Evolutionary conservation across 1,140 invertebrate species (phyloP), one percentile per base, ranked within the genome.

Genomic region (Drosophila bifasciata): DNA sequence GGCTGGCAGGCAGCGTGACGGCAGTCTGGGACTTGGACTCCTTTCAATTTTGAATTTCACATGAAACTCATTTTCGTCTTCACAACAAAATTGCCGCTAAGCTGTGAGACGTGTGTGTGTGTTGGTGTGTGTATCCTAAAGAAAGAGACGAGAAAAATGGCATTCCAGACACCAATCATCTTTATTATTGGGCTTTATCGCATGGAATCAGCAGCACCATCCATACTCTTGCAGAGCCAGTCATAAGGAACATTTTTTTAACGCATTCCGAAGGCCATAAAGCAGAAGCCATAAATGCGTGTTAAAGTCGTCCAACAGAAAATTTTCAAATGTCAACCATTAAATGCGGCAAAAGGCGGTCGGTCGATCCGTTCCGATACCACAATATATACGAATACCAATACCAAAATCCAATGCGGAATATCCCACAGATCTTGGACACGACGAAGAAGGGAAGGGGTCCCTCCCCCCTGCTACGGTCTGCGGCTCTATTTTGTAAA

Each of bases 201-300:
- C 50, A 71, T 71, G 71, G 48, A 57, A 58, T 49, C 50, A 50
- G 17, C 64, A 49, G 60, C 64, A 64, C 3, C 19, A 21, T 21
- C 19, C 19, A 21, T 1, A 2, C 45, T 32, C 19, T 21, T 8
- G 51, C 36, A 21, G 45, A 17, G 15, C 32, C 44, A 40, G 52
- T 57, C 53, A 69, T 71, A 50, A 53, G 73, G 44, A 32, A 43
- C 32, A 23, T 61, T 70, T 63, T 52, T 51, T 83, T 74, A 84
- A 75, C 75, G 77, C 78, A 80, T 76, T 79, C 67, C 79, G 66
- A 70, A 63, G 71, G 79, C 67, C 76, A 84, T 84, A 79, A 84
- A 84, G 79, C 79, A 84, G 76, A 58, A 81, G 74, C 71, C 76
- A 84, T 84, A 84, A 84, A 84, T 79, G 79, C 79, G 79, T 79